Evolutionary conservation across 2,888 invertebrate species (phyloP), one percentile per base, ranked within the genome.

Genomic region (Athetis lepigone): DNA sequence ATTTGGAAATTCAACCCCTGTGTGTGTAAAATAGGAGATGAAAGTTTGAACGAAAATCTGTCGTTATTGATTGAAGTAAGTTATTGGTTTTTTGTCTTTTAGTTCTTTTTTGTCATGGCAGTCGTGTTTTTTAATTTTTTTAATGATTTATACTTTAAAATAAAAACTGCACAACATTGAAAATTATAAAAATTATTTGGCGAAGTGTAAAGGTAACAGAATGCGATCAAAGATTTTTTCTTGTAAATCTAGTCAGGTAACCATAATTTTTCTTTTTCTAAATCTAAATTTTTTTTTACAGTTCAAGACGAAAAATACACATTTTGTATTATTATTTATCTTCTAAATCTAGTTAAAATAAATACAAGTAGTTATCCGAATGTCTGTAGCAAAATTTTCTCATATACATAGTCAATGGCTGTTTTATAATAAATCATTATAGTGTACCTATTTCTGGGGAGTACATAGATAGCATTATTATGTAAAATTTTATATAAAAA

Each of bases 401-500:
- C 2, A 2, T 52, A 25, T 9, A 18, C 7, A 5, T 4, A 36
- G 9, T 19, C 18, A n/a, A 9, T 55, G 9, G 4, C 1, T 9
- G 25, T 36, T 18, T 7, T n/a, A 7, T 36, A 25, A 9, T 29
- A 47, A 9, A 23, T 6, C 4, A 40, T 33, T 40, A 39, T 19
- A 0, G 6, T 16, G 13, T 55, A 33, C 7, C 13, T 21, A n/a
- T 29, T 13, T 57, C 13, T 8, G 21, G 9, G 2, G 8, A 8
- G 8, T 18, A 8, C 6, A 21, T 27, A 13, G 1, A 18, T n/a
- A 21, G 39, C 9, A n/a, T 21, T 11, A 27, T 25, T 23, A 23
- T 16, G 21, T 18, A 21, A 25, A 33, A 8, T 61, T 62, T 56
- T 66, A 1, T 55, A 39, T 36, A 18, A 19, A 25, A 60, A 18